Evolutionary conservation across 2,797 vertebrate genomes (phyloP), one percentile per base, ranked within the genome.

Genomic region (Sebastes alutus): DNA sequence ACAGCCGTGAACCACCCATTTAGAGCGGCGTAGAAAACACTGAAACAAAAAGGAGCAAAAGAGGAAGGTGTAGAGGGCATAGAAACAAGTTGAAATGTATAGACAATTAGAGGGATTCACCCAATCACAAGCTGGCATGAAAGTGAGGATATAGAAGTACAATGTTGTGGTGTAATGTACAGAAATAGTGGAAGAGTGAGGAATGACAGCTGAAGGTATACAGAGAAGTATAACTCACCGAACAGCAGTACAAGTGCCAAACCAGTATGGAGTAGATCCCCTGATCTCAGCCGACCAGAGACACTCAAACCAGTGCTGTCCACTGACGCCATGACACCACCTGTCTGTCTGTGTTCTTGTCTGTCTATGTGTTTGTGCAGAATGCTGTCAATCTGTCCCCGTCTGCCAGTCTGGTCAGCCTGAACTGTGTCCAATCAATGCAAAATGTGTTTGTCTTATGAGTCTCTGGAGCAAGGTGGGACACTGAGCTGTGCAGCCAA

Each of bases 241-340:
- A 96, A 87, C 84, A 96, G 91, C 85, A 96, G 78, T 22, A 82
- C 82, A 89, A 96, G 66, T 84, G 85, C 84, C 70, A 96, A 83
- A 76, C 94, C 90, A 58, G 91, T 85, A 20, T 95, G 92, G 75
- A 95, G 85, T 63, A 89, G 59, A 90, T 96, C 95, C 58, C 93
- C 93, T 60, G 93, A 91, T 81, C 84, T 88, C 56, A 83, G 82
- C 52, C 90, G 91, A 66, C 93, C 89, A 79, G 90, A 88, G 87
- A 92, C 85, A 88, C 91, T 91, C 29, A 66, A 86, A 91, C 89
- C 62, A 32, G 77, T 72, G 87, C 87, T 85, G 87, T 92, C 86
- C 89, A 84, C 77, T 89, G 92, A 89, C 87, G 92, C 93, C 95
- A 95, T 96, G 91, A 87, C 91, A 87, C 90, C 85, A 62, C 83